These are phyloP conservation scores for Epistrophe eligans DNA, from an alignment of 2,888 invertebrate species.

Conservation along the genomic window DNA sequence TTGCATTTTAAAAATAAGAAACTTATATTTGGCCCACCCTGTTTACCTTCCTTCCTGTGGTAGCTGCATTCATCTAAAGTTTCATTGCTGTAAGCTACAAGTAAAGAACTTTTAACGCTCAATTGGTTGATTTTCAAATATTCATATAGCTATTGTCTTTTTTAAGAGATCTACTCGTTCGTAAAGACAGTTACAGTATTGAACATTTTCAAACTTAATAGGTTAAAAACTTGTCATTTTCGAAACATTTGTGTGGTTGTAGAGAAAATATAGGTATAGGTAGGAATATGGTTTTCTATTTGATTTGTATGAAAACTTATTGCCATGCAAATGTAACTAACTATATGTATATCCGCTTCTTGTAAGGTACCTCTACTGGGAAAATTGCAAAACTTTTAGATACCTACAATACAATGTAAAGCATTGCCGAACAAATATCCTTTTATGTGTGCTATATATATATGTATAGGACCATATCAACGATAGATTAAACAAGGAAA, in stretches of 20 bases:
- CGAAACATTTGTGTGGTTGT: constrained; percentile 12
- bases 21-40: too few relatives aligned
- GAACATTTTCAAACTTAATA: constrained; percentile 8
- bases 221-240: background rate
- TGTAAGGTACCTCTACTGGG: background rate
- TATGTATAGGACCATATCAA: background rate
- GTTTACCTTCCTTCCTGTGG: background rate
- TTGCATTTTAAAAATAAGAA: too few relatives aligned
- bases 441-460: background rate
- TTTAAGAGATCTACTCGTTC: background rate
- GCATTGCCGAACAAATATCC: background rate
- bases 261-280: background rate
- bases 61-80: constrained; percentile 24
- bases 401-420: background rate
- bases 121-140: constrained; percentile 19
- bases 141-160: constrained; percentile 23
- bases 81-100: constrained; percentile 18
- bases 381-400: constrained; percentile 19
- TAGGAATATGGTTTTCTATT: background rate
- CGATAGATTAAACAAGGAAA: constrained; percentile 2
- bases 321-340: background rate
- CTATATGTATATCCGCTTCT: too few relatives aligned
- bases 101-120: constrained; percentile 20
- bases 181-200: constrained; percentile 9
- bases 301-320: constrained; percentile 18